Conservation (phyloP, 1,140 invertebrate genomes). For the Bombus waltoni region DNA sequence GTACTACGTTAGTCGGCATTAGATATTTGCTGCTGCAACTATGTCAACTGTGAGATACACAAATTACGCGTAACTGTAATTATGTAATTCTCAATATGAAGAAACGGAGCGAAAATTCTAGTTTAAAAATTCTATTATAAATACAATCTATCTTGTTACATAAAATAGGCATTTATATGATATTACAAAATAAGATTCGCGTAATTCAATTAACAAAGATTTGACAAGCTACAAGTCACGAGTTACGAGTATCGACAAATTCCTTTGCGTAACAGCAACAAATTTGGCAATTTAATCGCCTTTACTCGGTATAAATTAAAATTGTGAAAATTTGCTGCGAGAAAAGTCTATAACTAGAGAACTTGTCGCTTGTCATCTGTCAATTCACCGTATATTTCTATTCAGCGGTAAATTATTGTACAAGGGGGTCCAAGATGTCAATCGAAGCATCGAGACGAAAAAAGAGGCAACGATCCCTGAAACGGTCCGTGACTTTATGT, state of each 20-base stretch:
- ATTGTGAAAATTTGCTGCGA: background rate
- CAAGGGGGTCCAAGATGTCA: background rate
- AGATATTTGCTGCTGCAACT: background rate
- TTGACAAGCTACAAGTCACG: background rate
- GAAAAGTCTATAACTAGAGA: background rate
- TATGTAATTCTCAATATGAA: background rate
- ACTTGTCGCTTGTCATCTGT: background rate
- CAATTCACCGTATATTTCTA: background rate
- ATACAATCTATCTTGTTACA: too few species aligned
- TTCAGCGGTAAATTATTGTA: too few species aligned
- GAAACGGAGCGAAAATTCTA: too few species aligned
- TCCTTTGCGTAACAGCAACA: background rate
- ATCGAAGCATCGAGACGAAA: background rate
- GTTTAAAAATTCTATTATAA: background rate
- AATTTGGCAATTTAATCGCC: background rate
- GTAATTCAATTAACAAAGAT: too few species aligned
- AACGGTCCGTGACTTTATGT: background rate
- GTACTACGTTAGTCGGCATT: background rate
- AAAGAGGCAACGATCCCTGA: background rate
- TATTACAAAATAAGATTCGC: too few species aligned
- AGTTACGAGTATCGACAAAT: background rate
- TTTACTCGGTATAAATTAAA: background rate
- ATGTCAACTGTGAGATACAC: background rate
- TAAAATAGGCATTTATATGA: too few species aligned
- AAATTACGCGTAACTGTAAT: background rate